These are phyloP conservation scores for Chironomus tentans DNA, from an alignment of 2,888 invertebrate species.

Conservation along the genomic window DNA sequence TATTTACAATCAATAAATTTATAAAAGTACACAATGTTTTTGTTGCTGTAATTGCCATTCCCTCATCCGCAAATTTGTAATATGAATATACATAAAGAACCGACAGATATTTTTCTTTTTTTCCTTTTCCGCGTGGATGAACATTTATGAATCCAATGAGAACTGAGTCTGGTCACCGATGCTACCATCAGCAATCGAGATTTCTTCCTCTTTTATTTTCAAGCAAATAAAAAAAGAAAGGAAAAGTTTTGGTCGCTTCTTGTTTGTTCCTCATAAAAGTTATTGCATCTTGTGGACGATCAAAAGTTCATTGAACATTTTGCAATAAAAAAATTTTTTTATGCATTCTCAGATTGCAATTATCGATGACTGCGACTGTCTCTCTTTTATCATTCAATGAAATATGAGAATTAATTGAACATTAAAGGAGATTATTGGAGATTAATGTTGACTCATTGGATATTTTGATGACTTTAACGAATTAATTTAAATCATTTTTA, in stretches of 20 bases:
- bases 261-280: background rate
- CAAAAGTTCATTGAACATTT: background rate
- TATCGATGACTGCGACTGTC: no score
- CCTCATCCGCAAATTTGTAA: background rate
- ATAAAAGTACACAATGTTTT: no score
- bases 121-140: background rate
- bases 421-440: no score
- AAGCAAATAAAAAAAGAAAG: background rate
- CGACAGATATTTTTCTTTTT: background rate
- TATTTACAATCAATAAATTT: background rate
- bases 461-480: no score
- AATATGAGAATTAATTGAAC: no score
- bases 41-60: no score
- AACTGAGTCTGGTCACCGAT: background rate
- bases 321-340: background rate
- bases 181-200: background rate
- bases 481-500: no score
- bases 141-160: background rate
- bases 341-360: background rate
- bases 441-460: no score
- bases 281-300: background rate
- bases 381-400: no score
- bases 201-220: background rate
- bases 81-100: background rate
- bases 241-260: background rate